Evolutionary conservation across 1,140 invertebrate genomes (phyloP), one percentile per base, ranked within the genome.

Genomic region (Drosophila grimshawi): DNA sequence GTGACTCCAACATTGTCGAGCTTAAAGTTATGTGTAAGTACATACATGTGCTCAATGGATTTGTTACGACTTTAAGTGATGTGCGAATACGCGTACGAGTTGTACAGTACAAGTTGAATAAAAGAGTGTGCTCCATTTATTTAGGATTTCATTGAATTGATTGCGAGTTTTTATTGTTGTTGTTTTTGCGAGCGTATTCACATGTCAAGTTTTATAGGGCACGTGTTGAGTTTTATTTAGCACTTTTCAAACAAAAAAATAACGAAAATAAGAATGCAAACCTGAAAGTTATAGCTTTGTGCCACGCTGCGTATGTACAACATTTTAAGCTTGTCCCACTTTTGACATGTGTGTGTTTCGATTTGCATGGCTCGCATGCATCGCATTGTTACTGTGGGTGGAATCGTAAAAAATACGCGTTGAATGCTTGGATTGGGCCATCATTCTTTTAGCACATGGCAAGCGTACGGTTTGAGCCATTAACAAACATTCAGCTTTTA

Each of bases 21-120:
- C 94, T 98, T 62, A 96, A 96, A 94, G 95, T 98, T 80, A 97
- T 97, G 95, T 98, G 97, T 97, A 94, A 97, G 97, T 97, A 92
- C 53, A 10, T 7, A 8, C 7, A 11, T 49, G 46, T 30, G 19
- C 48, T 51, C n/a, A 46, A 39, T 33, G 43, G 52, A 66, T 43
- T 55, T 56, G 19, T n/a, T 6, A 29, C 39, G 51, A 62, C 60
- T 43, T 71, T 43, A 57, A 63, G 49, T 35, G 27, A 64, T 51
- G 62, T 7, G 30, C 32, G 11, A 5, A 11, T 5, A 4, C 5
- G 30, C 11, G 49, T 41, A 8, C 29, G 32, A 32, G 5, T n/a
- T n/a, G n/a, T n/a, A n/a, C n/a, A n/a, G n/a, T 29, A 46, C 6
- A 11, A 10, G 57, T 46, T 46, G 30, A 48, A 39, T n/a, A 10